Evolutionary conservation across 2,797 vertebrate species (phyloP).

Genomic region (Paramormyrops hopkinsi): DNA sequence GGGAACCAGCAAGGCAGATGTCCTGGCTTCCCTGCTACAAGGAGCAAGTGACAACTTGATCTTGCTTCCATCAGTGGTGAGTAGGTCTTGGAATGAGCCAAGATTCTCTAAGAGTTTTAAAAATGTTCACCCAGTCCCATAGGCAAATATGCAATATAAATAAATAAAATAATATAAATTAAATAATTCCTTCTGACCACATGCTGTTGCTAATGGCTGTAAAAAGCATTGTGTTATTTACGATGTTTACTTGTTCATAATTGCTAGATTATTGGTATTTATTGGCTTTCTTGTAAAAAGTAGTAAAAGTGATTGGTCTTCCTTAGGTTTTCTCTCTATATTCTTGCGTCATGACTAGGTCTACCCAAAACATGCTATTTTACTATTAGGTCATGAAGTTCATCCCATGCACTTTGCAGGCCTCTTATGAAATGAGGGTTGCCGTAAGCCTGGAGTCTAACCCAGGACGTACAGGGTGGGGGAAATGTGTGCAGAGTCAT

Average conservation of each 20-base stretch:
- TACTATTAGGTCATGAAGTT: not conserved
- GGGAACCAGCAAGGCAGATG: constrained; percentile 57
- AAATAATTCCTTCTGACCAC: not conserved
- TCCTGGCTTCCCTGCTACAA: constrained; percentile 46
- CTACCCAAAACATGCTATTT: not conserved
- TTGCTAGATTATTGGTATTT: not conserved
- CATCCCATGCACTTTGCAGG: not conserved
- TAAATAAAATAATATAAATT: not conserved
- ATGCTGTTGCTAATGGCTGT: not conserved
- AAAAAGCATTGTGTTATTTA: not conserved
- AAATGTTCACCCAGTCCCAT: not conserved
- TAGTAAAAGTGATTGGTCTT: not conserved
- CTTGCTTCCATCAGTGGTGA: not conserved
- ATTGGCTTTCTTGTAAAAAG: not conserved
- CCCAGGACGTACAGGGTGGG: not conserved
- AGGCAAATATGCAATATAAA: not conserved
- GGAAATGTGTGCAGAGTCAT: not conserved
- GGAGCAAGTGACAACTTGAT: constrained; percentile 30
- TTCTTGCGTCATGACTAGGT: not conserved
- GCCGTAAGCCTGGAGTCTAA: not conserved
- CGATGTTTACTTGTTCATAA: not conserved
- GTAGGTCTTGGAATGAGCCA: not conserved
- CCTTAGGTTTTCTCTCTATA: not conserved
- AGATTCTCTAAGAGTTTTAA: not conserved
- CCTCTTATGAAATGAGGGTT: not conserved